phyloP scores from a whole-genome alignment of 2,797 vertebrate genomes.

The Holocentrus rufus region DNA sequence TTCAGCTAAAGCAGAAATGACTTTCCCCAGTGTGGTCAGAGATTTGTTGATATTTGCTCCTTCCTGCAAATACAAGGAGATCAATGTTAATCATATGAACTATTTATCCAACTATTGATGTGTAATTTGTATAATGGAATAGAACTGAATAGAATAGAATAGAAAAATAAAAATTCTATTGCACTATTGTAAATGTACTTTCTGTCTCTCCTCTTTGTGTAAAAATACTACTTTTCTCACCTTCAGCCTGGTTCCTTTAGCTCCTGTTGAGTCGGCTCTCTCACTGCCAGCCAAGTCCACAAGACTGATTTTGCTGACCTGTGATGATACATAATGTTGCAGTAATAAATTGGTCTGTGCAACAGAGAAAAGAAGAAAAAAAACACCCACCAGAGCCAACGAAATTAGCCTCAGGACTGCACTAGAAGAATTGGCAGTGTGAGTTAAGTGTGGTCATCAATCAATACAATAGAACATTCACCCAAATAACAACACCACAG shows the following conservation, averaged over 20 bases:
- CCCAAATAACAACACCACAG: conserved; percentile 1
- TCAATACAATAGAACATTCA: conserved; percentile 21
- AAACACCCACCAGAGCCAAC: conserved; percentile 1
- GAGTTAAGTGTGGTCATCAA: not conserved
- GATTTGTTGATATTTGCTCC: conserved; percentile 99
- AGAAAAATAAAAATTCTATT: not conserved
- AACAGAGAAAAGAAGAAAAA: conserved; percentile 13
- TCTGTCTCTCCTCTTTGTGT: not conserved
- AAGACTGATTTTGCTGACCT: conserved; percentile 99
- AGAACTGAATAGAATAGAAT: not conserved
- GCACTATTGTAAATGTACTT: too few relatives aligned
- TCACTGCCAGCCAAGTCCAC: conserved; percentile 98
- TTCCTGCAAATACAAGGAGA: conserved; percentile 80
- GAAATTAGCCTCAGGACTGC: conserved; percentile 3
- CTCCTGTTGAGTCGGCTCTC: conserved; percentile 95
- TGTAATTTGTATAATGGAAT: too few relatives aligned
- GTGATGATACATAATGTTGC: conserved; percentile 21
- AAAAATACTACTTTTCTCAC: conserved; percentile 72
- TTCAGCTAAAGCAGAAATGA: conserved; percentile 97
- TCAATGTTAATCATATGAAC: not conserved
- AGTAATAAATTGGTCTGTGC: not conserved
- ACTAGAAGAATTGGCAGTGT: conserved; percentile 13
- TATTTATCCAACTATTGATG: not conserved
- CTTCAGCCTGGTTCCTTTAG: conserved; percentile 98
- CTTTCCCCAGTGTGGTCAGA: conserved; percentile 95